Percentiles rank a stretch among this genome's conserved stretches.
phyloP scores from a whole-genome alignment of 2,888 invertebrate species.

The Metacarcinus magister region DNA sequence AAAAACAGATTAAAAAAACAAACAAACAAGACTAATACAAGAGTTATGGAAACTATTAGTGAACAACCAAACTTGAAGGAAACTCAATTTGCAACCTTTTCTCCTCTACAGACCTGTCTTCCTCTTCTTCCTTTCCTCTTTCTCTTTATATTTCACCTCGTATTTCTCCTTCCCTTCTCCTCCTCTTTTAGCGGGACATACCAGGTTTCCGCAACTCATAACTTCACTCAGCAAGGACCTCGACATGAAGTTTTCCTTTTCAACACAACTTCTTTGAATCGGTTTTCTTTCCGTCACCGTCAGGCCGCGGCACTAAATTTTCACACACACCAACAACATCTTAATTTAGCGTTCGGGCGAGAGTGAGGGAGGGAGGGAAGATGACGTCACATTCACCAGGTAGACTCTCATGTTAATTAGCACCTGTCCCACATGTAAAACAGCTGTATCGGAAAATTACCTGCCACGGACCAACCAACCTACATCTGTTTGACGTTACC shows the following conservation, averaged over 20 bases:
- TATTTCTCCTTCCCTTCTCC: neutral
- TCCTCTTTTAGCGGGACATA: neutral
- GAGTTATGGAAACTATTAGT: neutral
- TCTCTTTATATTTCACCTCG: neutral
- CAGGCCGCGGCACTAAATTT: neutral
- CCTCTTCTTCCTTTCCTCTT: neutral
- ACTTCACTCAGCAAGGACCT: neutral
- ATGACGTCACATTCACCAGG: neutral
- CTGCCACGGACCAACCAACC: conserved; percentile 40
- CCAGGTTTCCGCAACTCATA: neutral
- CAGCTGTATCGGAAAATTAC: conserved; percentile 14
- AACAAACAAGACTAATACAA: neutral
- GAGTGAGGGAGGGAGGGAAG: neutral
- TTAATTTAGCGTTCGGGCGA: neutral
- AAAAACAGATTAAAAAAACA: neutral
- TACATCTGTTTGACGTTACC: neutral
- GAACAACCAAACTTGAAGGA: neutral
- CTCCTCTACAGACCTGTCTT: neutral
- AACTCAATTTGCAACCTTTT: neutral
- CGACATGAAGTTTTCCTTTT: neutral
- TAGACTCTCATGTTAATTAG: neutral
- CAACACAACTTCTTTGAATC: neutral
- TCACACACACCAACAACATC: neutral
- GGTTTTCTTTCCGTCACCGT: neutral
- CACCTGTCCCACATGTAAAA: neutral